A percentile compares a stretch with the other conserved stretches of the same genome.
Conservation (phyloP, 2,888 invertebrate genomes). For the Aplocera efformata region DNA sequence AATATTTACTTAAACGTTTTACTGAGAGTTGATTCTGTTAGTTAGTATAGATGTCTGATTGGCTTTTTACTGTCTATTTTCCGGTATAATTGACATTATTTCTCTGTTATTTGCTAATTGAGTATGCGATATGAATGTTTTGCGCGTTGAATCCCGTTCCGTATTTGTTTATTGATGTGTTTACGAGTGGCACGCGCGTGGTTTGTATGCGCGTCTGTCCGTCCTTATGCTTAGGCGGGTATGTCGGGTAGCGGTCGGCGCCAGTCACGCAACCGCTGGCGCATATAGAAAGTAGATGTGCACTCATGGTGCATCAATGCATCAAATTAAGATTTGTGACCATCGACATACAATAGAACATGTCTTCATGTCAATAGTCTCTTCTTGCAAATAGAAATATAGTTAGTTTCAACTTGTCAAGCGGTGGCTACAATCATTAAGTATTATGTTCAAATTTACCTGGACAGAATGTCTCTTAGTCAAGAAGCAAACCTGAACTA, state of each 20-base stretch:
- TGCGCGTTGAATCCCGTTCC: constrained; percentile 17
- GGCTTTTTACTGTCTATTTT: no score
- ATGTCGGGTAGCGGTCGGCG: constrained; percentile 24
- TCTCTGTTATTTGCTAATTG: background rate
- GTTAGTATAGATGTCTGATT: no score
- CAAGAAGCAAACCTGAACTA: no score
- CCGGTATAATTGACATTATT: background rate
- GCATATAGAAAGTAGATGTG: constrained; percentile 32
- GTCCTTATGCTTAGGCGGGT: constrained; percentile 21
- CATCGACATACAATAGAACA: background rate
- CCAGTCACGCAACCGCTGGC: constrained; percentile 35
- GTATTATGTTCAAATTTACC: no score
- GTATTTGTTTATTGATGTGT: constrained; percentile 24
- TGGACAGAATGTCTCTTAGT: no score
- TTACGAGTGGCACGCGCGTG: constrained; percentile 18
- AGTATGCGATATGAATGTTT: constrained; percentile 1
- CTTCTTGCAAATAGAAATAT: no score
- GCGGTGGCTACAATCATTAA: no score
- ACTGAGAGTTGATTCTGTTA: no score
- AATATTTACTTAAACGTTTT: no score
- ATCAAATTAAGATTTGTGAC: constrained; percentile 1
- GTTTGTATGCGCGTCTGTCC: constrained; percentile 23
- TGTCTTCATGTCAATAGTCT: no score
- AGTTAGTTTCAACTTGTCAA: no score
- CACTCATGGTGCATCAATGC: constrained; percentile 17